Percentiles rank a stretch among this genome's conserved stretches.
These are phyloP conservation scores for Xylota sylvarum DNA, from an alignment of 2,888 invertebrate genomes.

Conservation along the genomic window DNA sequence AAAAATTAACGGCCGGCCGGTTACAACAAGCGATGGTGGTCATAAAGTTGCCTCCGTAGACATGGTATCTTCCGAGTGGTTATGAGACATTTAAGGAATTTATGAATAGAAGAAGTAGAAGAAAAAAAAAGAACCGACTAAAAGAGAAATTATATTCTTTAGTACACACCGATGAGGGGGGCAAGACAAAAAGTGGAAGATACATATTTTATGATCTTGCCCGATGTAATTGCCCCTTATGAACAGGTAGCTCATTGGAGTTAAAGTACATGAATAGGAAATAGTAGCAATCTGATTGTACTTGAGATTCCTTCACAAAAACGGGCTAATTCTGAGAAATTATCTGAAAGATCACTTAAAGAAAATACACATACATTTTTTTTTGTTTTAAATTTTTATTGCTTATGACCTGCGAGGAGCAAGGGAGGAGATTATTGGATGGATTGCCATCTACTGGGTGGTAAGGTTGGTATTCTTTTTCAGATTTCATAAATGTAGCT, in stretches of 20 bases:
- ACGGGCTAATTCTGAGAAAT: constrained; percentile 58
- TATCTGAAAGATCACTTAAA: constrained; percentile 58
- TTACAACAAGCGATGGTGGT: constrained; percentile 9
- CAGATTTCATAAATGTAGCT: constrained; percentile 34
- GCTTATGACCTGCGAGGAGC: constrained; percentile 36
- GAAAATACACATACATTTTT: constrained; percentile 38
- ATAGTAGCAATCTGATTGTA: constrained; percentile 57
- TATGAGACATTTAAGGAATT: constrained; percentile 46
- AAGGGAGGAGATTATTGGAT: not conserved
- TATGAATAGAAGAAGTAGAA: constrained; percentile 5
- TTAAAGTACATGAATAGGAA: constrained; percentile 33
- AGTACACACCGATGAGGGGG: constrained; percentile 23
- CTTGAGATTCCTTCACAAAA: constrained; percentile 35
- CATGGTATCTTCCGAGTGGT: constrained; percentile 4
- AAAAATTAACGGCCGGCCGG: constrained; percentile 27
- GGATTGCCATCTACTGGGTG: constrained; percentile 50
- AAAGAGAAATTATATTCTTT: constrained; percentile 52
- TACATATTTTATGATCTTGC: constrained; percentile 47
- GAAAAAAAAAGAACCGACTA: not conserved
- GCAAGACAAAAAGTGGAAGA: not conserved
- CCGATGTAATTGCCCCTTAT: constrained; percentile 52
- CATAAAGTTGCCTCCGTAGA: constrained; percentile 17
- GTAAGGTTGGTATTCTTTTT: constrained; percentile 33
- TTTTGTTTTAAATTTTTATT: constrained; percentile 54
- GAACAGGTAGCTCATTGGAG: constrained; percentile 54